Conservation (phyloP, 2,797 vertebrate species). For the Centropyge bicolor region DNA sequence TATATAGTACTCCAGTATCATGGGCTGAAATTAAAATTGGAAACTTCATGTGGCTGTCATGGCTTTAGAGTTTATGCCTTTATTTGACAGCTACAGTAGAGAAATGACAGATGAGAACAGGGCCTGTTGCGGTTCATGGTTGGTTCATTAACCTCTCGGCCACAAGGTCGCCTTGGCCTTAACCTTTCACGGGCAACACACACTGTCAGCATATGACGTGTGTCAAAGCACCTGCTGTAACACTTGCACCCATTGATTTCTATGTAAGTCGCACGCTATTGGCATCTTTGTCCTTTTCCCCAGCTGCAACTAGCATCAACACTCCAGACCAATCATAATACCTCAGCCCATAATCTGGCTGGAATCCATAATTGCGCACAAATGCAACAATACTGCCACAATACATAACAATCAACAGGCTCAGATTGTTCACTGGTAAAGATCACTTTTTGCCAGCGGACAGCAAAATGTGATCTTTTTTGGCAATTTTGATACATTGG, state of each 20-base stretch:
- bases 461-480: neutral
- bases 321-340: neutral
- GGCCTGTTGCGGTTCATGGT: neutral
- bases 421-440: neutral
- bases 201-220: neutral
- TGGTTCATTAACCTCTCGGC: neutral
- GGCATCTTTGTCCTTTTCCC: neutral
- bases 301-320: neutral
- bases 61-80: neutral
- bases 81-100: neutral
- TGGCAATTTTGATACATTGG: neutral
- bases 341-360: neutral
- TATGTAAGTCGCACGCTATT: neutral
- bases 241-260: neutral
- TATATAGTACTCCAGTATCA: neutral
- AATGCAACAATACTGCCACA: neutral
- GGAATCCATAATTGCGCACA: neutral
- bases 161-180: neutral
- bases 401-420: neutral
- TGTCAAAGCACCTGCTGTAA: neutral
- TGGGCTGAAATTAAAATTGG: neutral
- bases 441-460: too few relatives aligned
- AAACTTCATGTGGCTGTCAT: neutral
- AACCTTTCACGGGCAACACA: neutral
- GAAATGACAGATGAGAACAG: neutral